phyloP scores from a whole-genome alignment of 1,140 invertebrate genomes.

The Leptonema lineaticorne region DNA sequence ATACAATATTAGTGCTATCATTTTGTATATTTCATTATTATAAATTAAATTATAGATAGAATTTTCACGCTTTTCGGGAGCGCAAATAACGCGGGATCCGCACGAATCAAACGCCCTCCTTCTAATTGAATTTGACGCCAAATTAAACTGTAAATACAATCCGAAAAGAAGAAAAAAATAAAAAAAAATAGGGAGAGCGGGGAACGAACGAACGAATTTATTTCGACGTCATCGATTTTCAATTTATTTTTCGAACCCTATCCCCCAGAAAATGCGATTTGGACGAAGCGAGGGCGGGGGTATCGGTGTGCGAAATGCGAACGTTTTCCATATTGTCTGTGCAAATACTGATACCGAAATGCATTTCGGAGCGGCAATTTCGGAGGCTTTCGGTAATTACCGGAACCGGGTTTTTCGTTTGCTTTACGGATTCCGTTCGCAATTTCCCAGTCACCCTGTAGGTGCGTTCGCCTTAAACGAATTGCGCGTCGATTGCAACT shows the following conservation, averaged over 20 bases:
- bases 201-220: conserved; percentile 5
- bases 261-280: conserved; percentile 8
- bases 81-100: too few relatives aligned
- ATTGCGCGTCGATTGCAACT: too few relatives aligned
- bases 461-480: too few relatives aligned
- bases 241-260: background rate
- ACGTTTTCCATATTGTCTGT: conserved; percentile 26
- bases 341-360: conserved; percentile 35
- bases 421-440: background rate
- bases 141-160: conserved; percentile 6
- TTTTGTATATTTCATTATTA: too few relatives aligned
- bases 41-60: too few relatives aligned
- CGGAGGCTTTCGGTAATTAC: background rate
- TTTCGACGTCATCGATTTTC: background rate
- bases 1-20: too few relatives aligned
- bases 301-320: background rate
- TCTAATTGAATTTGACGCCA: background rate
- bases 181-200: too few relatives aligned
- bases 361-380: conserved; percentile 8
- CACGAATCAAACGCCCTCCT: too few relatives aligned
- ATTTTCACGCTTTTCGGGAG: too few relatives aligned
- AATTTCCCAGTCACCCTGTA: too few relatives aligned
- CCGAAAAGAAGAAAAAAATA: background rate
- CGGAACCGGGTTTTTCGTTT: background rate
- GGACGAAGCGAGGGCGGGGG: too few relatives aligned